Conservation (phyloP, 2,113 vertebrate genomes). For the Gymnarchus niloticus region DNA sequence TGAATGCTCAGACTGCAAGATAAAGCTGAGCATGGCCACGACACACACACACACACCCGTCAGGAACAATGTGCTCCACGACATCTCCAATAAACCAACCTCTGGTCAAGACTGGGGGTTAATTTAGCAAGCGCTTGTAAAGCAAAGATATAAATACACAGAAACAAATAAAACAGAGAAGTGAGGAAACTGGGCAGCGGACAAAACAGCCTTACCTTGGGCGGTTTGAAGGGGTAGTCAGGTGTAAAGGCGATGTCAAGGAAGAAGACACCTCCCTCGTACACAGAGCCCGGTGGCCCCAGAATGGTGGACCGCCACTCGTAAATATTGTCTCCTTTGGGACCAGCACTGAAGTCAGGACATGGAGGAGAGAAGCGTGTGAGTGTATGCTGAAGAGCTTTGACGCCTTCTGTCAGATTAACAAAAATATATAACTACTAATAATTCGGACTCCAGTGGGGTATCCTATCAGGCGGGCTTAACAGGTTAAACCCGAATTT, state of each 20-base stretch:
- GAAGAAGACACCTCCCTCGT: constrained; percentile 98
- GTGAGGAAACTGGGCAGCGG: neutral
- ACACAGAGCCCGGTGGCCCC: constrained; percentile 93
- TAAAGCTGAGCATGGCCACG: neutral
- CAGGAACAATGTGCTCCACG: neutral
- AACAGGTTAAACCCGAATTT: constrained; percentile 38
- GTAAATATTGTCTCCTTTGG: constrained; percentile 99
- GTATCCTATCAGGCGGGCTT: too few species aligned
- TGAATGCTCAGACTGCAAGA: too few species aligned
- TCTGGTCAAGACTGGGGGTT: neutral
- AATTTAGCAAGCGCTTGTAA: neutral
- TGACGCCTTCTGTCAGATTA: neutral
- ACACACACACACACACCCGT: neutral
- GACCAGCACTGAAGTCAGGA: constrained; percentile 80
- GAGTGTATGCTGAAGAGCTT: neutral
- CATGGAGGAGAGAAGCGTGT: neutral
- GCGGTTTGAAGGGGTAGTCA: constrained; percentile 98
- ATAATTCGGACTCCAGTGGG: neutral
- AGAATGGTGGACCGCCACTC: constrained; percentile 99
- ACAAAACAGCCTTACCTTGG: constrained; percentile 74
- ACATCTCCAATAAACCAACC: neutral
- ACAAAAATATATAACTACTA: neutral
- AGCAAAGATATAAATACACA: constrained; percentile 14
- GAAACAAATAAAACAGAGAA: neutral
- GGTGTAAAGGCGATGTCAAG: constrained; percentile 97